phyloP scores from a whole-genome alignment of 2,113 vertebrate genomes.

The Chaenogobius annularis region DNA sequence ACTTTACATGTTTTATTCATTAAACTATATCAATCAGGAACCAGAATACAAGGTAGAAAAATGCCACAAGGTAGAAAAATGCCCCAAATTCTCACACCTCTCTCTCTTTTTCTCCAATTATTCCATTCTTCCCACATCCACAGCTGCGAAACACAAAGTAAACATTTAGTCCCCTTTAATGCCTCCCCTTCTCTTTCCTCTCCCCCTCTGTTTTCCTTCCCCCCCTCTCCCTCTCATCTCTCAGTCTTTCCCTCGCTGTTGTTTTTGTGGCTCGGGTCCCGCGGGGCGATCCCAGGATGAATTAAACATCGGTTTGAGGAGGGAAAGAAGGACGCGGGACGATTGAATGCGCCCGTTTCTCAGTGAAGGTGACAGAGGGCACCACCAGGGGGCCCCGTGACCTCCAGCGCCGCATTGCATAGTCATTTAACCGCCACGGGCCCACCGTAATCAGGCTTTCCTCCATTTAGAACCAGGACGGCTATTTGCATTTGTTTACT shows the following conservation, averaged over 20 bases:
- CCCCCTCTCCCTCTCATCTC: not conserved
- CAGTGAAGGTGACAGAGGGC: conserved; percentile 64
- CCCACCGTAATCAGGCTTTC: conserved; percentile 32
- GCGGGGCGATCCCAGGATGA: conserved; percentile 56
- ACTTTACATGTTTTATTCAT: no score
- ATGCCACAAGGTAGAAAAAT: no score
- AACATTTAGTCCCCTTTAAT: conserved; percentile 52
- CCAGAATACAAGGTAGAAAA: no score
- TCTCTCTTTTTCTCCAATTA: not conserved
- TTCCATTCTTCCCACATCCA: conserved; percentile 39
- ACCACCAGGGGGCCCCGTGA: conserved; percentile 63
- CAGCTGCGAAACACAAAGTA: conserved; percentile 37
- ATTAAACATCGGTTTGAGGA: conserved; percentile 72
- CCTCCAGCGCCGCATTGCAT: conserved; percentile 60
- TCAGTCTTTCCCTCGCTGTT: conserved; percentile 18
- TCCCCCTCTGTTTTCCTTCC: no score
- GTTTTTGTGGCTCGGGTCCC: conserved; percentile 66
- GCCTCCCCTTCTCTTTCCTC: conserved; percentile 9
- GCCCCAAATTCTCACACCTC: no score
- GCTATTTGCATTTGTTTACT: conserved; percentile 17
- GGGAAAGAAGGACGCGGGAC: conserved; percentile 55
- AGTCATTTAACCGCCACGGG: conserved; percentile 23
- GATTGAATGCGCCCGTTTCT: conserved; percentile 54
- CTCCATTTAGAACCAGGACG: conserved; percentile 19
- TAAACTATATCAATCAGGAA: no score